A percentile compares a stretch with the other conserved stretches of the same genome.
phyloP scores from a whole-genome alignment of 2,888 invertebrate species.

The Eremobia ochroleuca region DNA sequence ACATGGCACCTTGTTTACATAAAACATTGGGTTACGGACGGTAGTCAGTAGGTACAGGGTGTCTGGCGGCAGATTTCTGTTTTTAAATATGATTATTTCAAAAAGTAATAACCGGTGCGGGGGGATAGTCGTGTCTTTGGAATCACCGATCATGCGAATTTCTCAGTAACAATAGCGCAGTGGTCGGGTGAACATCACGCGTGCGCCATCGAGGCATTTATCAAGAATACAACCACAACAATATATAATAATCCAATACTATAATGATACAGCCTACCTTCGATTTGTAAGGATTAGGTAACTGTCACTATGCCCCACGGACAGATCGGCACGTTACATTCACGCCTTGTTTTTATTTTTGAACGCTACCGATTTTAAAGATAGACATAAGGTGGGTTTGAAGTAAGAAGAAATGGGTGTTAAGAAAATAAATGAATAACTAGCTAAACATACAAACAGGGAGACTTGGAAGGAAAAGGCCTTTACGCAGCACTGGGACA shows the following conservation, averaged over 20 bases:
- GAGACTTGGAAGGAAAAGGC: too few species aligned
- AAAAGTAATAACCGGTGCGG: not conserved
- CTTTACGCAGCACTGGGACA: too few species aligned
- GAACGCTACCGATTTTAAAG: slow-evolving; percentile 1
- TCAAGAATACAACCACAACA: too few species aligned
- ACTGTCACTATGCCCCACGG: slow-evolving; percentile 29
- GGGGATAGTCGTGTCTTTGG: not conserved
- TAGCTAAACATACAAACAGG: too few species aligned
- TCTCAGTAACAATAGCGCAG: not conserved
- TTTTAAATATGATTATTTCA: not conserved
- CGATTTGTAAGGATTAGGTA: slow-evolving; percentile 54
- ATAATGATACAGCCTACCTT: slow-evolving; percentile 37
- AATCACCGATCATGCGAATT: not conserved
- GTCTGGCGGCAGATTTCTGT: too few species aligned
- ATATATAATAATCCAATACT: too few species aligned
- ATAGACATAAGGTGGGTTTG: not conserved
- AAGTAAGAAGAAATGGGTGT: not conserved
- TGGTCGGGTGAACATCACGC: slow-evolving; percentile 49
- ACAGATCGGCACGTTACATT: slow-evolving; percentile 40
- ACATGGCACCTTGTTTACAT: slow-evolving; percentile 45
- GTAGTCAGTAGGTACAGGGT: not conserved
- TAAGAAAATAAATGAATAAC: too few species aligned
- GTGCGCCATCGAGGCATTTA: slow-evolving; percentile 55
- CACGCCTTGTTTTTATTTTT: slow-evolving; percentile 24
- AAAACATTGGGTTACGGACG: slow-evolving; percentile 33